These are phyloP conservation scores for Gryllus longicercus DNA, from an alignment of 2,888 invertebrate species.

Conservation along the genomic window DNA sequence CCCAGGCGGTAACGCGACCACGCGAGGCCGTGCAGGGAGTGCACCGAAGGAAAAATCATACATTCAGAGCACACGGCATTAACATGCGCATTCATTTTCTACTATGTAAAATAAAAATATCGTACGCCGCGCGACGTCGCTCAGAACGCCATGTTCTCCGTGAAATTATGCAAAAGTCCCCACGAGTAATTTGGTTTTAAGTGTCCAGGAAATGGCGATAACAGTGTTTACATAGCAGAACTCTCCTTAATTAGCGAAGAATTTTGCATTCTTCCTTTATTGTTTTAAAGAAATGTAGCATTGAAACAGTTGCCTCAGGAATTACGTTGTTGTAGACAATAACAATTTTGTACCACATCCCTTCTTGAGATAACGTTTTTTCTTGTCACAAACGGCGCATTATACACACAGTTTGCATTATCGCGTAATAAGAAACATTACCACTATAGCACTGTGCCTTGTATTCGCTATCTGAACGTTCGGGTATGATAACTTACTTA, in stretches of 20 bases:
- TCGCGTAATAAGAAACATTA: background rate
- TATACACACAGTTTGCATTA: slow-evolving; percentile 5
- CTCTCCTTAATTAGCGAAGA: background rate
- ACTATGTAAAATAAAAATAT: background rate
- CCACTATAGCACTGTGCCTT: background rate
- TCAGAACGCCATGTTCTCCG: background rate
- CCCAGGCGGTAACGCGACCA: too few relatives aligned
- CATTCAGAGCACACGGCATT: background rate
- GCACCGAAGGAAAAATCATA: too few relatives aligned
- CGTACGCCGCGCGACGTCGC: background rate
- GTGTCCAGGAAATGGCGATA: background rate
- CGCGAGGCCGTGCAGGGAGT: too few relatives aligned
- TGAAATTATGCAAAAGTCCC: slow-evolving; percentile 17
- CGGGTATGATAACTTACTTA: slow-evolving; percentile 17
- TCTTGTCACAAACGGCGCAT: slow-evolving; percentile 1
- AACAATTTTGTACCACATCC: background rate
- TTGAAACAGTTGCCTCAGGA: background rate
- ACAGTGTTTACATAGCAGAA: background rate
- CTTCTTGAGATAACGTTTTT: background rate
- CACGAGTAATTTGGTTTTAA: background rate
- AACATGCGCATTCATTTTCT: background rate
- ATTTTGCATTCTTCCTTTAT: background rate
- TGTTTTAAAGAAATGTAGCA: slow-evolving; percentile 17
- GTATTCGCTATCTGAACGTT: background rate
- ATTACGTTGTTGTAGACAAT: slow-evolving; percentile 17